These are phyloP conservation scores for Cavia porcellus DNA, from an alignment of 2,113 vertebrate species.

Conservation along the genomic window DNA sequence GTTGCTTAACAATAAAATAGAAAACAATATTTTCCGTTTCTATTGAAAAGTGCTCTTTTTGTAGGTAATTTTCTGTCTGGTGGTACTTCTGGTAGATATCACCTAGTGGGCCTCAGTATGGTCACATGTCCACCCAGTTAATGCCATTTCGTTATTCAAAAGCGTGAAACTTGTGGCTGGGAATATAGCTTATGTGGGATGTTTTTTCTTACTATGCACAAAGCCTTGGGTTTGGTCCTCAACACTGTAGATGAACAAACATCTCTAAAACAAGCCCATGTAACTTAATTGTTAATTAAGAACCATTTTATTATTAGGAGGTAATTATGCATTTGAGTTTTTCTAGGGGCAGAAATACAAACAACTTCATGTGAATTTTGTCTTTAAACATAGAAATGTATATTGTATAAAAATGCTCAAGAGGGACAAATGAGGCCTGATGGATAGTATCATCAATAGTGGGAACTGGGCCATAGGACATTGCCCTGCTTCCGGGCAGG, in stretches of 20 bases:
- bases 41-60: slow-evolving; percentile 34
- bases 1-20: slow-evolving; percentile 41
- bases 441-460: not conserved
- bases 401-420: not conserved
- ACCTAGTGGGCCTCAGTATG: not conserved
- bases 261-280: not conserved
- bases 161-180: not conserved
- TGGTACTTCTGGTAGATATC: not conserved
- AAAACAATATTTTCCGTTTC: slow-evolving; percentile 45
- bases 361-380: not conserved
- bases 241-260: not conserved
- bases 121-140: not conserved
- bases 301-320: not conserved
- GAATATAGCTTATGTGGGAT: not conserved
- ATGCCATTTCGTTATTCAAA: slow-evolving; percentile 7
- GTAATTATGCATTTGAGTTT: not conserved
- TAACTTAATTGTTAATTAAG: not conserved
- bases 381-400: not conserved
- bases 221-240: not conserved
- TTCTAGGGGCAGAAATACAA: not conserved
- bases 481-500: not conserved
- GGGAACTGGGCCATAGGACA: not conserved
- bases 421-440: not conserved
- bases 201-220: not conserved
- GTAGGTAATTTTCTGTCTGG: not conserved